Conservation (phyloP, 2,888 invertebrate genomes). For the Nephrocerus scutellatus region DNA sequence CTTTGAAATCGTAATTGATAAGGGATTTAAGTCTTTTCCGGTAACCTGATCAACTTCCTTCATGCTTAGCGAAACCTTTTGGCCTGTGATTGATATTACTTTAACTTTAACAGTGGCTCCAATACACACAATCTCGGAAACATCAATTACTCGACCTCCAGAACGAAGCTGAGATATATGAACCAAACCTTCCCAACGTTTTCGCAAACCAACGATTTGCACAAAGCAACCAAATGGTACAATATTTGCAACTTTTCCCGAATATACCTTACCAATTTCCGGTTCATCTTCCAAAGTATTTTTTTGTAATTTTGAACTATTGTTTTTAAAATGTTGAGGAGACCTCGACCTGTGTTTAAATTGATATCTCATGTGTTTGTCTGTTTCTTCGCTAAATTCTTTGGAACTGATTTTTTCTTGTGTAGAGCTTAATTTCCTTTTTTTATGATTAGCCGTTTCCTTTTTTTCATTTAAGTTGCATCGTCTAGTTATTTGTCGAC, state of each 20-base stretch:
- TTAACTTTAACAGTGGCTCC: constrained; percentile 89
- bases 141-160: constrained; percentile 90
- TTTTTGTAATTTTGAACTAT: not conserved
- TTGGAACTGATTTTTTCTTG: too few relatives aligned
- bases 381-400: constrained; percentile 22
- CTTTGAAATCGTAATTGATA: constrained; percentile 59
- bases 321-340: too few relatives aligned
- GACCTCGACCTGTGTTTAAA: too few relatives aligned
- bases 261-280: constrained; percentile 78
- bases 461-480: too few relatives aligned
- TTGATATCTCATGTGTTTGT: too few relatives aligned
- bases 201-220: constrained; percentile 82
- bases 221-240: constrained; percentile 99
- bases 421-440: too few relatives aligned
- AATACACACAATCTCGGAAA: constrained; percentile 84
- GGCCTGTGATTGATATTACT: constrained; percentile 86
- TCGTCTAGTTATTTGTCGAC: too few relatives aligned
- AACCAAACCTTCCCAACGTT: constrained; percentile 90
- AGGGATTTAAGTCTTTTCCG: constrained; percentile 90
- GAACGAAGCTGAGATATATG: constrained; percentile 92
- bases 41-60: constrained; percentile 96
- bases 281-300: constrained; percentile 62
- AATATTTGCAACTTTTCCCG: constrained; percentile 89
- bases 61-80: constrained; percentile 92
- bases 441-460: too few relatives aligned